Evolutionary conservation across 2,888 invertebrate genomes (phyloP).

Genomic region (Ditylenchus weischeri): DNA sequence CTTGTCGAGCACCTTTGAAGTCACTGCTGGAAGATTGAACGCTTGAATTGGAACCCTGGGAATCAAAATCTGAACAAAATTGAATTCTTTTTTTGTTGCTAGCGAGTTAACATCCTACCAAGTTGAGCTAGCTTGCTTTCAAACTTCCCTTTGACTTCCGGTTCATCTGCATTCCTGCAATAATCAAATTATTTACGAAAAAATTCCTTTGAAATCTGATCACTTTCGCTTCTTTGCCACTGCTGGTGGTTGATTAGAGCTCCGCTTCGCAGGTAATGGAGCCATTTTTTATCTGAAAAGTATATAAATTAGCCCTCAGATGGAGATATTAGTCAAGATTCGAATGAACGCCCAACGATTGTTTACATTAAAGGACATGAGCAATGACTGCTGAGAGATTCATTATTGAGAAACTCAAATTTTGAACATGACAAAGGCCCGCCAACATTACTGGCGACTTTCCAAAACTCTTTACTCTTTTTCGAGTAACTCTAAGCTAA

Average conservation of each 20-base stretch:
- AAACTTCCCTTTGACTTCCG: slow-evolving; percentile 20
- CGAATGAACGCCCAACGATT: too few relatives aligned
- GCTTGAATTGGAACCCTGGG: not conserved
- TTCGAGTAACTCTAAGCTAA: too few relatives aligned
- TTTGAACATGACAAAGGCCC: too few relatives aligned
- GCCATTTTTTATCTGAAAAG: slow-evolving; percentile 1
- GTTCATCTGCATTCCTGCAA: slow-evolving; percentile 23
- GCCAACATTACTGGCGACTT: too few relatives aligned
- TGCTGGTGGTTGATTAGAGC: not conserved
- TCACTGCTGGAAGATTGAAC: not conserved
- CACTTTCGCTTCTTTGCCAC: slow-evolving; percentile 8
- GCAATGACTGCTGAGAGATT: too few relatives aligned
- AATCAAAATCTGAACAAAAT: not conserved
- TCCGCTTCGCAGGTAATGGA: slow-evolving; percentile 6
- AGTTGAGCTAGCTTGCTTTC: slow-evolving; percentile 25
- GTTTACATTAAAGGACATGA: too few relatives aligned
- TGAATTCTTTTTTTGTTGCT: not conserved
- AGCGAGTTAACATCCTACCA: not conserved
- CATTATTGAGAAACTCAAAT: too few relatives aligned
- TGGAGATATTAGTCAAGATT: too few relatives aligned
- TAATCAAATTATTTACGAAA: slow-evolving; percentile 10
- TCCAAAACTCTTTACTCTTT: too few relatives aligned
- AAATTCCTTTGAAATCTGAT: not conserved
- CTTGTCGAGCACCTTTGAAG: slow-evolving; percentile 13
- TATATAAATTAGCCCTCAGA: too few relatives aligned